Base-by-base conservation (phyloP, 2,797 vertebrate genomes). In the Pipistrellus pipistrellus region DNA sequence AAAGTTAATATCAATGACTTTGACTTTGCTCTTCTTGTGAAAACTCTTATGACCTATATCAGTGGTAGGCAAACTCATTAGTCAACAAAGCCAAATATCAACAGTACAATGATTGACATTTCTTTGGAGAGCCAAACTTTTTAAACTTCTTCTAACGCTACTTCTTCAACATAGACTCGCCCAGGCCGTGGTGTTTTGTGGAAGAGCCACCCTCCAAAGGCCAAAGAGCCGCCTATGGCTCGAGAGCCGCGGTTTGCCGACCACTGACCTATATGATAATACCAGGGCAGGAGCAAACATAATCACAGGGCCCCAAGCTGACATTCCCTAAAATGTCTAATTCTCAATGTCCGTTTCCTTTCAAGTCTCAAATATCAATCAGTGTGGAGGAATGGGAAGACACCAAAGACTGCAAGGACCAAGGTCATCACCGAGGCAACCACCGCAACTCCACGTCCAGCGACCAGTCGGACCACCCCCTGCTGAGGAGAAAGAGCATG, bases 381-480 rank as follows among this genome's bases (percentile, higher is more conserved):
- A 98, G 97, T 2, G 97, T 98, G n/a, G 98, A 99, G 88, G 98
- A 99, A 14, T 98, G 98, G 98, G 99, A 99, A 93, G 98, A 99
- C 92, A 98, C 98, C 32, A 98, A 98, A 95, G 98, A 99, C n/a
- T 92, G 71, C 92, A 98, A 98, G 88, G 98, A 99, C 0, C 98
- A 97, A 38, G 76, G 97, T 1, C 94, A 97, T n/a, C 98, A 97
- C 18, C 98, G 98, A 0, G 96, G 94, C 15, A 98, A 98, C 76
- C 98, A 98, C 87, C 97, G 98, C 9, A 98, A 98, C 95, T 98
- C 98, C 0, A 98, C 98, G 0, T 98, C 98, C 44, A 99, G 98
- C 0, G 98, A 98, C 93, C 98, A 98, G 87, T 97, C 98, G 0
- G 98, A 98, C n/a, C 98, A 98, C 9, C 98, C 98, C 2, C 93